phyloP scores from a whole-genome alignment of 2,113 vertebrate genomes.

The Sebastes fasciatus region DNA sequence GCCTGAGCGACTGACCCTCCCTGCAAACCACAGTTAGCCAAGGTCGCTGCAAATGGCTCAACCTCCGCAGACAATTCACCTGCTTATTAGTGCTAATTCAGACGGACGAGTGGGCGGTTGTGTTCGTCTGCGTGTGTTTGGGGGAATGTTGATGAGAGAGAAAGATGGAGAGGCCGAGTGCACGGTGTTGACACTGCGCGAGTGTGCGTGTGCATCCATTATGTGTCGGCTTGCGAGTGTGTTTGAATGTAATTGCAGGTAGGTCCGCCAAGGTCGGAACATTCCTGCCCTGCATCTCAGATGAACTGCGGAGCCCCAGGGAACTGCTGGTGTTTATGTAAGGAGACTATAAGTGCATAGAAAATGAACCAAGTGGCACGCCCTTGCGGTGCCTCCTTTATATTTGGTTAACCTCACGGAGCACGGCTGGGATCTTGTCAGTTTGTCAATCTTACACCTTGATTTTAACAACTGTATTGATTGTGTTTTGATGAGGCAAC shows the following conservation, averaged over 20 bases:
- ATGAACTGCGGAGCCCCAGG: constrained; percentile 59
- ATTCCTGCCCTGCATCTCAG: constrained; percentile 61
- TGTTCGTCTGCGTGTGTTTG: constrained; percentile 8
- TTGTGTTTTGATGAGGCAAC: constrained; percentile 39
- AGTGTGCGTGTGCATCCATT: constrained; percentile 48
- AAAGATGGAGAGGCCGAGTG: constrained; percentile 53
- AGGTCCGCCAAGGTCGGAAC: constrained; percentile 70
- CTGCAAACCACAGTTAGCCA: constrained; percentile 61
- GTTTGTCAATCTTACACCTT: constrained; percentile 36
- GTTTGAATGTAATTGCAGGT: constrained; percentile 30
- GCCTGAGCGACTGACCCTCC: constrained; percentile 38
- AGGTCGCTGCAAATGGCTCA: constrained; percentile 73
- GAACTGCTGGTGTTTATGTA: constrained; percentile 58
- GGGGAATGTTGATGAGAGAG: constrained; percentile 38
- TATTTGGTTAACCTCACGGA: constrained; percentile 30
- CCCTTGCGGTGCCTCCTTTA: constrained; percentile 13
- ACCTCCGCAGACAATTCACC: constrained; percentile 70
- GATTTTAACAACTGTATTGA: constrained; percentile 49
- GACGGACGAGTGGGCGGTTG: constrained; percentile 53
- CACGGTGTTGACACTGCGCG: constrained; percentile 27
- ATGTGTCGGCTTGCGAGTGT: constrained; percentile 13
- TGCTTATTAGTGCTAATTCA: constrained; percentile 77
- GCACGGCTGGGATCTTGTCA: not conserved
- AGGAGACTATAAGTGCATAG: constrained; percentile 18
- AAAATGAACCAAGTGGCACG: constrained; percentile 41